Evolutionary conservation across 2,797 vertebrate genomes (phyloP).

Genomic region (Zonotrichia albicollis): DNA sequence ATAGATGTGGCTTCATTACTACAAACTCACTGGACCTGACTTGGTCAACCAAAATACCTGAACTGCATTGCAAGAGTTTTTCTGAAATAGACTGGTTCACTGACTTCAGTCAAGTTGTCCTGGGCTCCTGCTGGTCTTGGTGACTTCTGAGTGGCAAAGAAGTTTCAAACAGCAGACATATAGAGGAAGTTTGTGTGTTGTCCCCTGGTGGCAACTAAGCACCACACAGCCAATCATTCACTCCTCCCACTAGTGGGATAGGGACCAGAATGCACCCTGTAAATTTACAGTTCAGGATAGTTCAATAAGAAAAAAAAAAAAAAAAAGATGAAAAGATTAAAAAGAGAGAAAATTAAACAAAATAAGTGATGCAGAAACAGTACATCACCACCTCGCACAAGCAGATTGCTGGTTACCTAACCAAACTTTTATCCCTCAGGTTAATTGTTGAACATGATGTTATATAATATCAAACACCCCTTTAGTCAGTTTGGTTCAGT

Average conservation of each 20-base stretch:
- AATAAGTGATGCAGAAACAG: background rate
- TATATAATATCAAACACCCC: background rate
- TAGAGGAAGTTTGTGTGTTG: background rate
- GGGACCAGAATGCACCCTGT: background rate
- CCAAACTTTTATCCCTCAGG: rapidly evolving
- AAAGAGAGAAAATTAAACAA: background rate
- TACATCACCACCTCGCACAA: background rate
- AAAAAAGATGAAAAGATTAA: background rate
- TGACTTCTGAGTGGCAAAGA: background rate
- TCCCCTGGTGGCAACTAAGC: background rate
- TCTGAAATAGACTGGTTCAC: background rate
- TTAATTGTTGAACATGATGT: background rate
- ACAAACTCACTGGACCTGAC: background rate
- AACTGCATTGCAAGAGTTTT: background rate
- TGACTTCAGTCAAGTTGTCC: background rate
- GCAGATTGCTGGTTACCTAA: background rate
- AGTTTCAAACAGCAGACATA: background rate
- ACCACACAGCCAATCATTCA: background rate
- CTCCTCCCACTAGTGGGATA: background rate
- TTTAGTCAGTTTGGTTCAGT: background rate
- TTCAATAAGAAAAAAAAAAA: background rate
- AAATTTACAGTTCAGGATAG: background rate
- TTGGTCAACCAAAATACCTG: background rate
- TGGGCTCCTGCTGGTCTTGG: background rate
- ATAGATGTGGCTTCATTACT: background rate